Evolutionary conservation across 2,797 vertebrate genomes (phyloP).

Genomic region (Thunnus albacares): DNA sequence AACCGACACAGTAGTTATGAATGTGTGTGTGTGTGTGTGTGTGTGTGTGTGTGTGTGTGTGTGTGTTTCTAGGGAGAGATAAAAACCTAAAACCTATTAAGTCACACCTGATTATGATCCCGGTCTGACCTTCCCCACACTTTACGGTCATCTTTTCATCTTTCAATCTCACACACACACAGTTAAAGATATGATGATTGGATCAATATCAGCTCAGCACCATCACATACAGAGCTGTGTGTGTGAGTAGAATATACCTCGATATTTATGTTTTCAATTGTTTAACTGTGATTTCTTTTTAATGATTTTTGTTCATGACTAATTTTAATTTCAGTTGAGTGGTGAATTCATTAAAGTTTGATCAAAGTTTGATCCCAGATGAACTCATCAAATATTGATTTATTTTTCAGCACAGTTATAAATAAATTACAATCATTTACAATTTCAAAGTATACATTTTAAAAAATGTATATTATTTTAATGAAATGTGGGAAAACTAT

Average conservation of each 20-base stretch:
- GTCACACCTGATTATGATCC: slow-evolving; percentile 2
- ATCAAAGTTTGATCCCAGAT: background rate
- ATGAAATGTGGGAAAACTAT: background rate
- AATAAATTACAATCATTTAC: background rate
- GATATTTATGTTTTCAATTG: background rate
- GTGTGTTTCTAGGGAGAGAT: background rate
- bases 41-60: slow-evolving; percentile 9
- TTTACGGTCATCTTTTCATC: slow-evolving; percentile 9
- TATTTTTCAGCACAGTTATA: background rate
- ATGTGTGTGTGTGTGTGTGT: background rate
- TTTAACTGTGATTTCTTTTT: background rate
- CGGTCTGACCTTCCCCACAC: background rate
- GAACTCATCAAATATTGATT: background rate
- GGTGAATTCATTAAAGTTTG: too few relatives aligned
- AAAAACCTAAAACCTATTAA: slow-evolving; percentile 18
- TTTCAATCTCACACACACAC: background rate
- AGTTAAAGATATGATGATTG: background rate
- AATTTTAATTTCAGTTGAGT: too few relatives aligned
- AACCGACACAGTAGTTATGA: too few relatives aligned
- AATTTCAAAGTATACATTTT: background rate
- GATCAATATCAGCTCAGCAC: background rate
- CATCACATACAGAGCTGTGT: background rate
- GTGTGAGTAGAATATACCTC: too few relatives aligned
- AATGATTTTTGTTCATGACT: too few relatives aligned
- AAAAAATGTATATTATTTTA: background rate